Evolutionary conservation across 2,888 invertebrate genomes (phyloP).

Genomic region (Drosophila paramelanica): DNA sequence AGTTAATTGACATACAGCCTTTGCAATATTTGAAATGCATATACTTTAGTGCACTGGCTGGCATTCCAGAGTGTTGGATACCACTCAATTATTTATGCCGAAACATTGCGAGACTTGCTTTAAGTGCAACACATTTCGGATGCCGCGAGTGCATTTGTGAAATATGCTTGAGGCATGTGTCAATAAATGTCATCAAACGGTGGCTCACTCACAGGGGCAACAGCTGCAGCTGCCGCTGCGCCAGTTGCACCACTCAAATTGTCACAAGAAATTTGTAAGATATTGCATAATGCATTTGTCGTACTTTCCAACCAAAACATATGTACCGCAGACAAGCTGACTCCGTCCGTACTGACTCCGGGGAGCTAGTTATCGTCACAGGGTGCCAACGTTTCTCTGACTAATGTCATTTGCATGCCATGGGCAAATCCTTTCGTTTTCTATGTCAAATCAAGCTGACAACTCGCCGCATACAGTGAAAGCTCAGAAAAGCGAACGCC

Average conservation of each 20-base stretch:
- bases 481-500: too few relatives aligned
- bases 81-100: constrained; percentile 36
- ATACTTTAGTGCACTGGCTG: constrained; percentile 34
- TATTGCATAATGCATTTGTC: constrained; percentile 32
- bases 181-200: constrained; percentile 36
- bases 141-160: constrained; percentile 47
- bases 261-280: constrained; percentile 51
- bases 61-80: constrained; percentile 11
- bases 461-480: constrained; percentile 24
- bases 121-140: constrained; percentile 50
- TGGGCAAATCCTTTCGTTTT: constrained; percentile 1
- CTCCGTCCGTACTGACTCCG: background rate
- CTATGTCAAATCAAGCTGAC: constrained; percentile 19
- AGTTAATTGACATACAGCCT: constrained; percentile 61
- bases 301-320: constrained; percentile 22
- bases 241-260: constrained; percentile 59
- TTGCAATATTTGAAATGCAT: constrained; percentile 47
- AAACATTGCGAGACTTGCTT: constrained; percentile 25
- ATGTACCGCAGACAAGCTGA: constrained; percentile 20
- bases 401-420: constrained; percentile 33
- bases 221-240: constrained; percentile 22
- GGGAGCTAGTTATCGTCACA: constrained; percentile 1
- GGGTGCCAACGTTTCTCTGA: constrained; percentile 40
- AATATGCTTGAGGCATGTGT: constrained; percentile 55
- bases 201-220: constrained; percentile 19